These are phyloP conservation scores for Ianthella basta DNA, from an alignment of 37 sponge, comb jelly and placozoan genomes.

Conservation along the genomic window DNA sequence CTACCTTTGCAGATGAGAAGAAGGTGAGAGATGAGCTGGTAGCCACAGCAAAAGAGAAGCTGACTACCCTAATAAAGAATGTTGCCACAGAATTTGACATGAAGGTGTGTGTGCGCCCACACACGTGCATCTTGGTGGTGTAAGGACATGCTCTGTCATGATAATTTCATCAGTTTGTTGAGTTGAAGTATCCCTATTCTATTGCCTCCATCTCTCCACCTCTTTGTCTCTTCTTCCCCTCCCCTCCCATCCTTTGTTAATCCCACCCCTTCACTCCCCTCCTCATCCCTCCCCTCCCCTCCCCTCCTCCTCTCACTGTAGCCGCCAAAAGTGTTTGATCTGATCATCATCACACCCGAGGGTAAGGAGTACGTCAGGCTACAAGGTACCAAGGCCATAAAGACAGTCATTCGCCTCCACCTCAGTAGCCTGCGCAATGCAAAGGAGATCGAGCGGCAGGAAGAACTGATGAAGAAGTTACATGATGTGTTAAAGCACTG, in stretches of 20 bases:
- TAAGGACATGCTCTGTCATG: no score
- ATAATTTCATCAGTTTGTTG: no score
- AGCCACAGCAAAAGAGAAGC: neutral
- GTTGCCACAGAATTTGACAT: neutral
- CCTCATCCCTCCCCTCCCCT: no score
- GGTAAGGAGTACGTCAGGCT: neutral
- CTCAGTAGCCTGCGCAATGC: neutral
- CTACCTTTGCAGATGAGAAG: neutral
- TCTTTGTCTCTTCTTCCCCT: no score
- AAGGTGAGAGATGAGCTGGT: neutral
- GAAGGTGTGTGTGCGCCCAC: neutral
- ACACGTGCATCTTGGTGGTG: neutral
- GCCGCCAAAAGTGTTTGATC: neutral
- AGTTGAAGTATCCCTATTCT: no score
- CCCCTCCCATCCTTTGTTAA: no score
- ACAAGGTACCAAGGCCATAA: neutral
- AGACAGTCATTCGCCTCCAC: neutral
- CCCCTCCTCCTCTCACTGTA: neutral
- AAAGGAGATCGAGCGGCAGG: neutral
- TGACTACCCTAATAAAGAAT: neutral
- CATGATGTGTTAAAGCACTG: neutral
- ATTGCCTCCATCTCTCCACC: no score
- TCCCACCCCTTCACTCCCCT: no score
- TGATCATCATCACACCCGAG: neutral
- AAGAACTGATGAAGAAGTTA: slow-evolving; percentile 17